Conservation (phyloP, 2,113 vertebrate genomes). For the Lasiurus borealis region DNA sequence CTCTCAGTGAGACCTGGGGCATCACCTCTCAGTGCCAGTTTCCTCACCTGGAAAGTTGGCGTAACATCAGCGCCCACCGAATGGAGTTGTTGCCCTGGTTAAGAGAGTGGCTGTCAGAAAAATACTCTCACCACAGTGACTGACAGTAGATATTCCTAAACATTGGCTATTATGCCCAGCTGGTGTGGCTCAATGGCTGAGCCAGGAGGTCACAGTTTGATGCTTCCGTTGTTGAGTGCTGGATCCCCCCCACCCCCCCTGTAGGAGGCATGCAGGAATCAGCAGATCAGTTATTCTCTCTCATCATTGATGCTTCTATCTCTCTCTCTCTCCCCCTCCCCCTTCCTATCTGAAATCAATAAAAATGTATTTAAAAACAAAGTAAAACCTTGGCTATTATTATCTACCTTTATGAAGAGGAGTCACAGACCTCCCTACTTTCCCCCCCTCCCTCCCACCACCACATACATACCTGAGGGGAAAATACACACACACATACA, state of each 20-base stretch:
- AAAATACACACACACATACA: background rate
- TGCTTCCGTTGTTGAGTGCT: too few relatives aligned
- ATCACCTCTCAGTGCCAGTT: background rate
- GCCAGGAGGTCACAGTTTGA: too few relatives aligned
- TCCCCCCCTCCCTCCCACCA: rapidly evolving
- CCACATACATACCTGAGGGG: background rate
- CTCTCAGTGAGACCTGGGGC: background rate
- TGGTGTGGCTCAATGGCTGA: too few relatives aligned
- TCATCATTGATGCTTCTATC: too few relatives aligned
- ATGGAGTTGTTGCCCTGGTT: background rate
- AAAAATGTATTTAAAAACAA: too few relatives aligned
- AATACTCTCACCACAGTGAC: background rate
- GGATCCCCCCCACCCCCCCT: too few relatives aligned
- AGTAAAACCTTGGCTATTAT: background rate
- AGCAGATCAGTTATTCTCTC: too few relatives aligned
- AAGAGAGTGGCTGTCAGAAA: background rate
- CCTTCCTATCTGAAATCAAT: too few relatives aligned
- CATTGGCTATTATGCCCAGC: background rate
- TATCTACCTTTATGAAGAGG: background rate
- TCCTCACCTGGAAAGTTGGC: background rate
- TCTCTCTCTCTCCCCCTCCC: too few relatives aligned
- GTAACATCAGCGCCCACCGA: too few relatives aligned
- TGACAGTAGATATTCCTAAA: background rate
- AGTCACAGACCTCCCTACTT: background rate
- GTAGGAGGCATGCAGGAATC: too few relatives aligned